Base-by-base conservation (phyloP, 2,888 invertebrate genomes). In the Diaperis boleti region DNA sequence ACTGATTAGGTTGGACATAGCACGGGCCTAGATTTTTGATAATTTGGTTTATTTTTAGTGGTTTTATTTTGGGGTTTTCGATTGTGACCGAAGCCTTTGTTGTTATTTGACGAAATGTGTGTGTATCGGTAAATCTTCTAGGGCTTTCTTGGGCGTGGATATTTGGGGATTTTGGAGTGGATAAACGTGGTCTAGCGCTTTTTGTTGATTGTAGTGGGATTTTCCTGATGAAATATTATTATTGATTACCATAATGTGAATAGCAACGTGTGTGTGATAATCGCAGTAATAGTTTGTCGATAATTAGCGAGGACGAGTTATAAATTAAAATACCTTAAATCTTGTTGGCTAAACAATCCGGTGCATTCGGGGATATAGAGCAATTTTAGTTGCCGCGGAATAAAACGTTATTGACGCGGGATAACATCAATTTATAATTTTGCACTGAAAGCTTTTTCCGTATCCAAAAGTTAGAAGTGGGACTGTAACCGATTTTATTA, bases 401-500 rank as follows among this genome's bases (percentile, higher is more conserved):
- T 45, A 59, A 59, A 63, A 59, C 31, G 59, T 59, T 60, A 64
- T 55, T 56, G 64, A 60, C 49, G 49, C 37, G 47, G 39, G 55
- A 60, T 56, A 60, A 60, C 60, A 64, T 60, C 64, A 60, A 59
- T 66, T 68, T 60, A 68, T 66, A 59, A 61, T 54, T 65, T 61
- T 62, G 66, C 66, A 59, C 52, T 62, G 61, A 66, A 66, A 62
- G 62, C 64, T 55, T 60, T 50, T 64, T 61, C 62, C 59, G 54
- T 54, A 68, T 66, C 50, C 55, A 62, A 66, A 68, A 66, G 64
- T 68, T 62, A 57, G 52, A 67, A 64, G 59, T 63, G 17, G 63
- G 54, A 59, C 64, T 65, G 66, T 66, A 66, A 66, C 68, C 65
- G 68, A 68, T 68, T 68, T 66, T 68, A 68, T 68, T 68, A 65